Conservation (phyloP, 2,113 vertebrate genomes). For the Ibidorhyncha struthersii region DNA sequence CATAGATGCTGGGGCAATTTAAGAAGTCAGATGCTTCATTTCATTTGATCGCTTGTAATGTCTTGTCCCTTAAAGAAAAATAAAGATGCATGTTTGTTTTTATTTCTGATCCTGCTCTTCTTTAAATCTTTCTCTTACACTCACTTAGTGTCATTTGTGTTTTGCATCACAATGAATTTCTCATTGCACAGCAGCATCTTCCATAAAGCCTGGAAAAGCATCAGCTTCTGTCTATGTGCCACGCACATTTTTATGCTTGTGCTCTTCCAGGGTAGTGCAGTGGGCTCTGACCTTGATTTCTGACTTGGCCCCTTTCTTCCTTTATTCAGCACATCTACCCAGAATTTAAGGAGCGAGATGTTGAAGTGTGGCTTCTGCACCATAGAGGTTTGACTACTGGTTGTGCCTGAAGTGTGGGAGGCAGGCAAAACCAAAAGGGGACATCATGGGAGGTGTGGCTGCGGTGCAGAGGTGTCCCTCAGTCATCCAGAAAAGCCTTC, state of each 20-base stretch:
- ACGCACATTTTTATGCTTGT: neutral
- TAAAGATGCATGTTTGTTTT: neutral
- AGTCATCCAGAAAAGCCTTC: neutral
- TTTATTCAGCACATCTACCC: neutral
- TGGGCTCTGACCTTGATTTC: neutral
- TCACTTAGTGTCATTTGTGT: neutral
- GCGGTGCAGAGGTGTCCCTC: neutral
- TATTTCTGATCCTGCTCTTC: neutral
- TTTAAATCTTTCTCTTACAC: neutral
- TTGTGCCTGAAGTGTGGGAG: neutral
- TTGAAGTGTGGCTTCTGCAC: neutral
- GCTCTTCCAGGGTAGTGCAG: neutral
- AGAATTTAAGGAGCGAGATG: neutral
- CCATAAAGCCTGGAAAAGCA: neutral
- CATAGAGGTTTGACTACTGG: fast-evolving
- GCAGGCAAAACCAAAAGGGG: neutral
- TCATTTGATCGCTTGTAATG: neutral
- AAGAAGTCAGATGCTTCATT: neutral
- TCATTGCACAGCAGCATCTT: neutral
- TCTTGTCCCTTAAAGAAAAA: neutral
- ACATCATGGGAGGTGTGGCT: neutral
- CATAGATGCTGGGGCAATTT: neutral
- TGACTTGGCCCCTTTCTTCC: neutral
- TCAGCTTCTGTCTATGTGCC: neutral
- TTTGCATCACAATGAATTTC: neutral